Evolutionary conservation across 2,888 invertebrate genomes (phyloP).

Genomic region (Entomobrya multifasciata): DNA sequence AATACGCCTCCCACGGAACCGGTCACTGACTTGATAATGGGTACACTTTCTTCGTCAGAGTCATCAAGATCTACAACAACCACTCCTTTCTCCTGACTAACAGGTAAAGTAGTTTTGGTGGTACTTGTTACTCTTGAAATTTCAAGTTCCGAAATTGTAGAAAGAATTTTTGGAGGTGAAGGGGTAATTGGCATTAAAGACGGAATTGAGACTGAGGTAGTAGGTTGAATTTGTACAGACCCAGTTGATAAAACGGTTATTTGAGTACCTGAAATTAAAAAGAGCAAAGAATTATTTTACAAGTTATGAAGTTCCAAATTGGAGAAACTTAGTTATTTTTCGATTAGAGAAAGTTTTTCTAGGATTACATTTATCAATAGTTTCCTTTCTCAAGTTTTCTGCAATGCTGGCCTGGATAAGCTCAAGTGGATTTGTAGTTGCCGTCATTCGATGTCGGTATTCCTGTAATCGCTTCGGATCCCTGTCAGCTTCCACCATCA

Average conservation of each 20-base stretch:
- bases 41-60: background rate
- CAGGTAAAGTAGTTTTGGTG: background rate
- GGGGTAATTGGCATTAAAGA: background rate
- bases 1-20: background rate
- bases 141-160: background rate
- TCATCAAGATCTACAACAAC: background rate
- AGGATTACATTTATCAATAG: conserved; percentile 38
- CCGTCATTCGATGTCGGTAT: background rate
- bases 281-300: too few relatives aligned
- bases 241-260: too few relatives aligned
- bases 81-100: background rate
- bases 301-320: too few relatives aligned
- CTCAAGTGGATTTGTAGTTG: background rate
- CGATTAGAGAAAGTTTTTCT: too few relatives aligned
- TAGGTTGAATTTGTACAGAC: too few relatives aligned
- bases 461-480: background rate
- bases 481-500: conserved; percentile 7
- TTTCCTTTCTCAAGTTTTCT: conserved; percentile 49
- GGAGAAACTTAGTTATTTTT: too few relatives aligned
- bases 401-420: conserved; percentile 43
- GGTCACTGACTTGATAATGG: background rate
- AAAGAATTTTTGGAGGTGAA: background rate
- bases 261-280: too few relatives aligned
- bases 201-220: too few relatives aligned
- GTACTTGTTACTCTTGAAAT: conserved; percentile 7